Evolutionary conservation across 2,797 vertebrate genomes (phyloP).

Genomic region (Denticeps clupeoides): DNA sequence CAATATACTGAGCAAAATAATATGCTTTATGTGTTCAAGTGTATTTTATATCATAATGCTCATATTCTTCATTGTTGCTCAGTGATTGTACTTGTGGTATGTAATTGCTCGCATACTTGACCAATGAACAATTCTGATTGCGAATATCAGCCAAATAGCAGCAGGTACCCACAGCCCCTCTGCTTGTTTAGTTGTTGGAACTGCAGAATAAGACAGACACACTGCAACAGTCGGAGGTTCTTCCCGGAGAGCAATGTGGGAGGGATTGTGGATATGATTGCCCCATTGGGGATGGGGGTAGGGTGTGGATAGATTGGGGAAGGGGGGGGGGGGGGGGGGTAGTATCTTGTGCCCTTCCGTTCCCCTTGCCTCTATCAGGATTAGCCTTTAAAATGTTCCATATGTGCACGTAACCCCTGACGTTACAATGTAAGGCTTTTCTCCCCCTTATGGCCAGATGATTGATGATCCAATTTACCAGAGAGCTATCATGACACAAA

Average conservation of each 20-base stretch:
- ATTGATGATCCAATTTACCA: conserved; percentile 66
- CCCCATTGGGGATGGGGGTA: conserved; percentile 18
- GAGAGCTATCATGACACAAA: conserved; percentile 48
- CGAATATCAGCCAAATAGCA: no score
- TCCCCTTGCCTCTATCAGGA: conserved; percentile 38
- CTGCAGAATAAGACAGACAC: conserved; percentile 24
- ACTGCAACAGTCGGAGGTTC: conserved; percentile 17
- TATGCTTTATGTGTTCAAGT: no score
- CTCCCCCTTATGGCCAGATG: conserved; percentile 41
- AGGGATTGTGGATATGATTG: conserved; percentile 25
- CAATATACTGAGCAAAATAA: no score
- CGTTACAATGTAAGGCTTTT: conserved; percentile 44
- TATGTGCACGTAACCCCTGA: conserved; percentile 48
- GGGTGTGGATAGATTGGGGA: conserved; percentile 10
- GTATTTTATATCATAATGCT: no score
- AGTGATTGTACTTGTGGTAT: no score
- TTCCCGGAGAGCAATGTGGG: conserved; percentile 15
- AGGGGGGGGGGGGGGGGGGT: neutral
- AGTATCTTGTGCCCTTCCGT: conserved; percentile 35
- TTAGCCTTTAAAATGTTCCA: conserved; percentile 63
- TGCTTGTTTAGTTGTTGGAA: conserved; percentile 18
- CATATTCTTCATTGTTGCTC: no score
- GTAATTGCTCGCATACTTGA: no score
- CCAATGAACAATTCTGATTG: no score
- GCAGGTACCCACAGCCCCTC: no score